phyloP scores from a whole-genome alignment of 2,797 vertebrate species.

The Crossoptilon crossoptilon region DNA sequence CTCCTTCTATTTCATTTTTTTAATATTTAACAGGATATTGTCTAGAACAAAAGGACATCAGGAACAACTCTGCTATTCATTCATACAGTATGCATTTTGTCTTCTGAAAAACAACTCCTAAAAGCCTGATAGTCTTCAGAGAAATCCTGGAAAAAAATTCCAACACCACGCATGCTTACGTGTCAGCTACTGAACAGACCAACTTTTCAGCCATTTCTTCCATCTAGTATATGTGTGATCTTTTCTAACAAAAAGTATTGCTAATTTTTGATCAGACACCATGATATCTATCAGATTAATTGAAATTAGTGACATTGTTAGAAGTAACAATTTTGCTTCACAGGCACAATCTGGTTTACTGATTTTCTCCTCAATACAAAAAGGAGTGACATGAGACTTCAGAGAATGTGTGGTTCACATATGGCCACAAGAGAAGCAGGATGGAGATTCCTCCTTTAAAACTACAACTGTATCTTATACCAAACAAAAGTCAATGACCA shows the following conservation, averaged over 20 bases:
- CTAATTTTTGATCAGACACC: neutral
- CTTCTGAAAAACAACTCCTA: neutral
- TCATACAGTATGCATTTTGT: neutral
- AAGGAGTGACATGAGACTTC: neutral
- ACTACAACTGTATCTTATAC: neutral
- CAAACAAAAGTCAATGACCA: neutral
- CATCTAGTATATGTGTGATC: neutral
- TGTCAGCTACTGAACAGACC: neutral
- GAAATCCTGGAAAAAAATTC: neutral
- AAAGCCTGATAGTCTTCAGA: neutral
- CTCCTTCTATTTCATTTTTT: neutral
- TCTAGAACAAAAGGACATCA: neutral
- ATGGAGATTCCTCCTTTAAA: neutral
- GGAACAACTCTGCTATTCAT: neutral
- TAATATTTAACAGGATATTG: constrained; percentile 28
- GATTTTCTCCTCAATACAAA: neutral
- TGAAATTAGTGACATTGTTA: neutral
- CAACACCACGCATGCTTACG: neutral
- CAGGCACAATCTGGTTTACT: neutral
- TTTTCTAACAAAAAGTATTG: neutral
- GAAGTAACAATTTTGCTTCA: neutral
- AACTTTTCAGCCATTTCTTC: neutral
- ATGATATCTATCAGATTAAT: rapidly evolving
- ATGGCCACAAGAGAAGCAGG: neutral
- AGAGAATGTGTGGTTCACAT: neutral